A percentile compares a stretch with the other conserved stretches of the same genome.
Evolutionary conservation across 1,140 invertebrate genomes (phyloP).

Genomic region (Platorchestia sp.): DNA sequence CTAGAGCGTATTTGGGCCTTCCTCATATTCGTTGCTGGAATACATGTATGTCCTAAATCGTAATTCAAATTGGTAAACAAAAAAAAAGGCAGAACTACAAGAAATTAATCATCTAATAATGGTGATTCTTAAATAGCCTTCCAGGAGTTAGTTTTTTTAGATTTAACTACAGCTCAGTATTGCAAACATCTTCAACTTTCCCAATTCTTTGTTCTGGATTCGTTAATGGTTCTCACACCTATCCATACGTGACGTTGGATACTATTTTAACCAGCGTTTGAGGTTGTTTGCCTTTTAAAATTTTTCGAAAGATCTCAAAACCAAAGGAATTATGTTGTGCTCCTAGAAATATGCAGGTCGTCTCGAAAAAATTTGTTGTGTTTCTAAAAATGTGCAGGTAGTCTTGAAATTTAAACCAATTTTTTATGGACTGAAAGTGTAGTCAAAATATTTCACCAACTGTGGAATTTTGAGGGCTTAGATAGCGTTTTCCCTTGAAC

Average conservation of each 20-base stretch:
- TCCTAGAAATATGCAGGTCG: neutral
- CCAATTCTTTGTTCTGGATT: neutral
- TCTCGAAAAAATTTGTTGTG: no score
- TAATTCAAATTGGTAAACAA: no score
- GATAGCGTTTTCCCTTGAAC: no score
- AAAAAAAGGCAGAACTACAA: neutral
- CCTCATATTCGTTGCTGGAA: neutral
- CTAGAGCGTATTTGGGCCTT: neutral
- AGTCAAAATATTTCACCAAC: no score
- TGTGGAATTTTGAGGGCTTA: no score
- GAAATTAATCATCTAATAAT: neutral
- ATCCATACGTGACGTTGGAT: neutral
- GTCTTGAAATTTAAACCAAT: no score
- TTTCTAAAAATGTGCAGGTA: no score
- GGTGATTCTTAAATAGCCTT: neutral
- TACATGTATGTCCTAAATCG: no score
- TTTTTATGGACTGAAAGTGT: no score
- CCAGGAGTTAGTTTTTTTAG: neutral
- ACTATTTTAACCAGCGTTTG: neutral
- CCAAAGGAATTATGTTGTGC: neutral
- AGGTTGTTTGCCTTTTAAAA: neutral
- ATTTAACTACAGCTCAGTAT: no score
- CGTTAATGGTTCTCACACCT: neutral
- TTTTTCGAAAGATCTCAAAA: neutral
- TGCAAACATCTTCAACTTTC: no score